phyloP scores from a whole-genome alignment of 2,888 invertebrate genomes.

The Xylocampa areola region DNA sequence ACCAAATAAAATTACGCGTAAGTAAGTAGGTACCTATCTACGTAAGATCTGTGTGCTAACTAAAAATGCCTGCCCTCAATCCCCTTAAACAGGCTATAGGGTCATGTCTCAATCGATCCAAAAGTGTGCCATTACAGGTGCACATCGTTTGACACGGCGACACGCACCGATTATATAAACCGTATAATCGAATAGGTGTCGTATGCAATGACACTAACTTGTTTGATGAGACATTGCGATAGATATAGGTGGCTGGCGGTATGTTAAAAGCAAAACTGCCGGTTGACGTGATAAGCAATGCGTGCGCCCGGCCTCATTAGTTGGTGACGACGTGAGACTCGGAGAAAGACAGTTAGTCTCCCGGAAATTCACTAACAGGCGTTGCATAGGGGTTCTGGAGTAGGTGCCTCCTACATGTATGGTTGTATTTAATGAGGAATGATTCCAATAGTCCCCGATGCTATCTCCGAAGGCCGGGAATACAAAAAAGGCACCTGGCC shows the following conservation, averaged over 20 bases:
- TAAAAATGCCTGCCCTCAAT: conserved; percentile 48
- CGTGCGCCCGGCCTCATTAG: conserved; percentile 7
- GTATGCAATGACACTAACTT: conserved; percentile 37
- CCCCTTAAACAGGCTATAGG: conserved; percentile 32
- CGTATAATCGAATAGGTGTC: conserved; percentile 58
- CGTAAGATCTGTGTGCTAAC: conserved; percentile 31
- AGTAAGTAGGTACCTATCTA: conserved; percentile 1
- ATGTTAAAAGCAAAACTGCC: conserved; percentile 17
- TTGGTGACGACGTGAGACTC: conserved; percentile 6
- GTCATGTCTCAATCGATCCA: conserved; percentile 57
- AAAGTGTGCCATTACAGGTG: conserved; percentile 63
- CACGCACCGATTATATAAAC: conserved; percentile 64
- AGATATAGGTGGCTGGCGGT: conserved; percentile 17
- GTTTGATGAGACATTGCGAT: conserved; percentile 46
- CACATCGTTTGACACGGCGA: conserved; percentile 39
- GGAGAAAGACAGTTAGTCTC: too few relatives aligned
- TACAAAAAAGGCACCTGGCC: too few relatives aligned
- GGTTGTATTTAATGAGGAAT: too few relatives aligned
- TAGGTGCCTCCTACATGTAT: too few relatives aligned
- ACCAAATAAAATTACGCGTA: conserved; percentile 24
- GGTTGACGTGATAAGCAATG: conserved; percentile 27
- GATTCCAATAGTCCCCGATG: too few relatives aligned
- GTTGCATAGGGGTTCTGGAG: too few relatives aligned
- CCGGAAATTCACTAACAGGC: too few relatives aligned
- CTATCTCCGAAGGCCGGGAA: too few relatives aligned